phyloP scores from a whole-genome alignment of 2,113 vertebrate genomes.

The Elachura formosa region DNA sequence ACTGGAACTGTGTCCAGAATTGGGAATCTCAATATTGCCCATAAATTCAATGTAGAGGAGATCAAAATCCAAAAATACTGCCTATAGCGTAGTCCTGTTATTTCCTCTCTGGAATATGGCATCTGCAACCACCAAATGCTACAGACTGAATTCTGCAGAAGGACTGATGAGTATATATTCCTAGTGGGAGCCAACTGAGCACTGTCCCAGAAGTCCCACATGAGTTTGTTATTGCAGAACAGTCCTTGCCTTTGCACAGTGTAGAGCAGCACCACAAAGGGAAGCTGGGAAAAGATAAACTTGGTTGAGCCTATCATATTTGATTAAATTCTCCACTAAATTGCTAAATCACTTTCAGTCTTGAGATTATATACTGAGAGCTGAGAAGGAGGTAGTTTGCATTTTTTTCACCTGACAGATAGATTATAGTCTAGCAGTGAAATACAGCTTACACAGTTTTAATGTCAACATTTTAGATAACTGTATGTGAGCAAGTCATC shows the following conservation, averaged over 20 bases:
- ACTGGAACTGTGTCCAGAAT: neutral
- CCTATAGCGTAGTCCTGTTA: neutral
- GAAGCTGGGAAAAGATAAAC: neutral
- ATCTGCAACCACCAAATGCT: neutral
- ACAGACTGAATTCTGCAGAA: neutral
- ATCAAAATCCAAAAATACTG: neutral
- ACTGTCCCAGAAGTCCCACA: neutral
- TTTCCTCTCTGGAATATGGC: neutral
- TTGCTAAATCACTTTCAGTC: neutral
- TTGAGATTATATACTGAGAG: neutral
- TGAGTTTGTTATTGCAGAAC: neutral
- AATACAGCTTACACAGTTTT: neutral
- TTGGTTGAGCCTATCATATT: rapidly evolving
- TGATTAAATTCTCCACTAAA: neutral
- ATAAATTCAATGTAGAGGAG: neutral
- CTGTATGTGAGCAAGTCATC: neutral
- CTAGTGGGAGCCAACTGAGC: neutral
- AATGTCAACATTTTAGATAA: neutral
- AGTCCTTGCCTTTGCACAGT: neutral
- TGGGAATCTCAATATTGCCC: neutral
- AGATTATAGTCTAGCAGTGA: neutral
- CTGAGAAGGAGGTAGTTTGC: neutral
- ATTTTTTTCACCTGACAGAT: neutral
- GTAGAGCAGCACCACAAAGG: neutral
- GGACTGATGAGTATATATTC: neutral